Percentiles rank a stretch among this genome's conserved stretches.
Conservation (phyloP, 2,113 vertebrate genomes). For the Montifringilla adamsi region DNA sequence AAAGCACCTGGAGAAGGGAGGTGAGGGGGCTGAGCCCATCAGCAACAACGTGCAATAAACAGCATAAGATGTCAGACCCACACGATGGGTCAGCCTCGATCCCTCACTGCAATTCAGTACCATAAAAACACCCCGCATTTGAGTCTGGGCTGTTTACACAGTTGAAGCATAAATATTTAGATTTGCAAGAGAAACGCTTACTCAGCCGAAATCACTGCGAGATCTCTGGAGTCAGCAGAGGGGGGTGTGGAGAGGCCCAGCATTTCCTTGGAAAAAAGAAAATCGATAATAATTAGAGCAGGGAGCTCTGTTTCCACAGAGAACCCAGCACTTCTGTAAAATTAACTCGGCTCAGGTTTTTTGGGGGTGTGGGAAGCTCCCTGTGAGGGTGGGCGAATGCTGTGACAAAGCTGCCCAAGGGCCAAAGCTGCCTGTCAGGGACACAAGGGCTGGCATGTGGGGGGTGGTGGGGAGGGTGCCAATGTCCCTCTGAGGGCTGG, state of each 20-base stretch:
- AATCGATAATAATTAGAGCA: conserved; percentile 32
- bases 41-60: neutral
- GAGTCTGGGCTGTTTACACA: conserved; percentile 27
- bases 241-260: neutral
- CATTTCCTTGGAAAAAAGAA: conserved; percentile 7
- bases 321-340: neutral
- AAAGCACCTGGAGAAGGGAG: neutral
- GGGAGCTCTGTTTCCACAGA: neutral
- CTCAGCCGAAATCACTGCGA: neutral
- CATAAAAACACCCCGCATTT: neutral
- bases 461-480: accelerated
- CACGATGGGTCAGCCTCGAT: accelerated
- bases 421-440: accelerated
- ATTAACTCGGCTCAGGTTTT: neutral
- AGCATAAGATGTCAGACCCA: neutral
- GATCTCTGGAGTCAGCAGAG: neutral
- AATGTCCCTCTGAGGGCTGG: accelerated
- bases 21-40: neutral
- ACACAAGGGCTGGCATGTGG: accelerated
- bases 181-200: conserved; percentile 13
- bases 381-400: accelerated
- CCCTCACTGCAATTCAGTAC: neutral
- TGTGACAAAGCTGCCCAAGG: neutral
- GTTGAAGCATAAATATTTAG: conserved; percentile 61
- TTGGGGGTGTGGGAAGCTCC: neutral